Evolutionary conservation across 2,888 invertebrate species (phyloP), one percentile per base, ranked within the genome.

Genomic region (Mesoligia furuncula): DNA sequence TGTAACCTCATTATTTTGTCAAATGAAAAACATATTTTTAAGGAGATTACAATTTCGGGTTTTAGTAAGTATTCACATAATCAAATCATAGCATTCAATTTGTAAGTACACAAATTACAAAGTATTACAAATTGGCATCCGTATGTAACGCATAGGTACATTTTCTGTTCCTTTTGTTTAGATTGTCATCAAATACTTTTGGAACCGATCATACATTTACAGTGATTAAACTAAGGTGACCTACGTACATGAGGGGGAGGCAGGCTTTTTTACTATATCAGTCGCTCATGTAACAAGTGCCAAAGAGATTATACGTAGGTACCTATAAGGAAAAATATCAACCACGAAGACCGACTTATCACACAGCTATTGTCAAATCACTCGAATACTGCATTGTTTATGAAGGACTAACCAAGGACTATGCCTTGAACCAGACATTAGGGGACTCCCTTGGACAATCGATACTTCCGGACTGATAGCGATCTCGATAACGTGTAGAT

Each of bases 371-470:
- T n/a, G n/a, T n/a, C n/a, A n/a, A n/a, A n/a, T n/a, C n/a, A n/a
- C n/a, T n/a, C n/a, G n/a, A n/a, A n/a, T 24, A 80, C 5, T 62
- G 24, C 36, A 31, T 2, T 57, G 27, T 59, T 70, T 79, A 70
- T 73, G 11, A 13, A 2, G 31, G 24, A 68, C n/a, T 39, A 7
- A 20, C n/a, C 70, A 73, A 80, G 75, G 80, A 83, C 24, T 20
- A 64, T 64, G 6, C 36, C 7, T 65, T 59, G 48, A 57, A 75
- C 57, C 27, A 72, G 73, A 65, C 51, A 9, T 13, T 15, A 68
- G 84, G 83, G 84, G 68, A 84, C 2, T 81, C 84, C 84, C 84
- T 45, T 36, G 54, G n/a, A 5, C 24, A 57, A n/a, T 59, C 1
- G 9, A 74, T 45, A 67, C n/a, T 84, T 75, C 84, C 72, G 69